Evolutionary conservation across 1,140 invertebrate genomes (phyloP), one percentile per base, ranked within the genome.

Genomic region (Calycopis cecrops): DNA sequence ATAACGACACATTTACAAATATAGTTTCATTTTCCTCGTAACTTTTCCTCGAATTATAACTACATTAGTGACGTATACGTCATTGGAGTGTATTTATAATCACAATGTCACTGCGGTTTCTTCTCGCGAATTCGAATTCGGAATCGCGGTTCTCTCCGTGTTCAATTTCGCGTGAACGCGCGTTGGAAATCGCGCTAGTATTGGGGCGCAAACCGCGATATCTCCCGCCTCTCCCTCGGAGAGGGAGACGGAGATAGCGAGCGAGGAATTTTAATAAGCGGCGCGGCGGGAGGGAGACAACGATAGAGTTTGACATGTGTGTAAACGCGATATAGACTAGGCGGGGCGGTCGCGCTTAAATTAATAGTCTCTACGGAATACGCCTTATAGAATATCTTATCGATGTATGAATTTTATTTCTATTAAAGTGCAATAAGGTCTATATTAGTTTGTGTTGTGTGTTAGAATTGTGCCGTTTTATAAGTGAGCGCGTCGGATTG

Each of bases 241-340:
- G 79, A 83, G 59, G 78, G 84, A 77, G 76, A 80, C 74, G 75
- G 69, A 80, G 67, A 71, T 79, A 85, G 71, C 65, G 62, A 76
- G 69, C 77, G 77, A 76, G 73, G 84, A 84, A 85, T 85, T 82
- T 85, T 85, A 84, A 85, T 79, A 85, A 84, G 74, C 81, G 84
- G 68, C 77, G 74, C 81, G 79, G 83, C 65, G 66, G 42, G 78
- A 86, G 63, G 65, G 79, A 62, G 83, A 86, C 74, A 62, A 62
- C 76, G 66, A 76, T 82, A 87, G 69, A 64, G 71, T 64, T 67
- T 61, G 60, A 78, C 76, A 82, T 79, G 81, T 78, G 81, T 82
- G 74, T 67, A 79, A 79, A 83, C 72, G 83, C 68, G 78, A 83
- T 77, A 79, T 75, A 71, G 69, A 68, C 73, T 76, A 73, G 81